Percentiles rank a stretch among this genome's conserved stretches.
Conservation (phyloP, 2,113 vertebrate genomes). For the Oreochromis aureus region DNA sequence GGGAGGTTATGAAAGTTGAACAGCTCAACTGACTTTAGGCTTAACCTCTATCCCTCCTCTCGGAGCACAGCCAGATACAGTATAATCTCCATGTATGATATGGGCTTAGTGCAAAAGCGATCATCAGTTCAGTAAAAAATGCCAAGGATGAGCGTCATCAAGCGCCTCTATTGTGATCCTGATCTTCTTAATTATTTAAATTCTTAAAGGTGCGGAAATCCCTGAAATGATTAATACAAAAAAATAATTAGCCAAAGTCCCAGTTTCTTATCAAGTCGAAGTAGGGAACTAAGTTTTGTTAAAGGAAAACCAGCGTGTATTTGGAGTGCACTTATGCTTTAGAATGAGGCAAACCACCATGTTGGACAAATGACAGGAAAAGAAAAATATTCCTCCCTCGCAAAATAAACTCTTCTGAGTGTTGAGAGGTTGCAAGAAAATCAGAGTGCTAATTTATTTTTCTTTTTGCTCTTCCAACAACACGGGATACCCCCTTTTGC, state of each 20-base stretch:
- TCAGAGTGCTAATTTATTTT: background rate
- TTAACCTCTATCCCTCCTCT: constrained; percentile 47
- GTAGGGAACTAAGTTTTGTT: background rate
- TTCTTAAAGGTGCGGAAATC: background rate
- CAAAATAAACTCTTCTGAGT: constrained; percentile 13
- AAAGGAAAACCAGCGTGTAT: background rate
- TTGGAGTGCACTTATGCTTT: background rate
- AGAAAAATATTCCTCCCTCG: background rate
- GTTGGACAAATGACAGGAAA: constrained; percentile 4
- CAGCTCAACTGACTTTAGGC: constrained; percentile 53
- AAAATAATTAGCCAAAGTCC: background rate
- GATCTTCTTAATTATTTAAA: background rate
- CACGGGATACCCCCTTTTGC: background rate
- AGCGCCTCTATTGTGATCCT: background rate
- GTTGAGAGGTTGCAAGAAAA: background rate
- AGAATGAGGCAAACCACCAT: constrained; percentile 37
- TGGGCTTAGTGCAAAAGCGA: constrained; percentile 45
- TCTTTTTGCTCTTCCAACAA: background rate
- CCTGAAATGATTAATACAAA: background rate
- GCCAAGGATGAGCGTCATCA: background rate
- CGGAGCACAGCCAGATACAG: constrained; percentile 13
- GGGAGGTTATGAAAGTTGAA: constrained; percentile 55
- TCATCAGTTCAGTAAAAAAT: constrained; percentile 33
- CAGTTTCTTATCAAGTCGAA: background rate
- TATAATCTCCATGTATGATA: constrained; percentile 61